These are phyloP conservation scores for Eremophila alpestris DNA, from an alignment of 2,797 vertebrate species.

Conservation along the genomic window DNA sequence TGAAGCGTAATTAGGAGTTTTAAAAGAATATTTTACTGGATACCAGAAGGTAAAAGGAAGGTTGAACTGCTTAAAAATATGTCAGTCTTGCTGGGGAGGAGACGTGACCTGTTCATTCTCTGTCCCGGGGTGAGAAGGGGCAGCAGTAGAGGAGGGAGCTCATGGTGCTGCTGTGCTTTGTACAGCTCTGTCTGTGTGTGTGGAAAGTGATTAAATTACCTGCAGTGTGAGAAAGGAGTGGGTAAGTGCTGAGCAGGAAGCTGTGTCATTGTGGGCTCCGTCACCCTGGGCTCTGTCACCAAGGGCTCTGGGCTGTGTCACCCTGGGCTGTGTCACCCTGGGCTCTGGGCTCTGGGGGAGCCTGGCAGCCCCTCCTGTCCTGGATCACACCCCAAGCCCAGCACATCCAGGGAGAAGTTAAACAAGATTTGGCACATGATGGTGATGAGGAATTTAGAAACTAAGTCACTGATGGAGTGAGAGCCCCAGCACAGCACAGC, in stretches of 20 bases:
- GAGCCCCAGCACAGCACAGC: not conserved
- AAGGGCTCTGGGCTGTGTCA: too few species aligned
- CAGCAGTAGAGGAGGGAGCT: not conserved
- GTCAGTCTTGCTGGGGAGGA: not conserved
- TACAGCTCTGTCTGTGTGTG: not conserved
- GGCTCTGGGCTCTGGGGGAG: not conserved
- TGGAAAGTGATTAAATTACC: not conserved
- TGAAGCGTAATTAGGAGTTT: not conserved
- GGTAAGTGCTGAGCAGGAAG: not conserved
- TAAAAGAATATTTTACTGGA: not conserved
- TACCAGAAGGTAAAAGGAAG: not conserved
- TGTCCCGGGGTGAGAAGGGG: not conserved
- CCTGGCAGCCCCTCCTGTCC: not conserved
- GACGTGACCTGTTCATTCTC: not conserved
- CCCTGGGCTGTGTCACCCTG: too few species aligned
- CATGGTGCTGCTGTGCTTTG: not conserved
- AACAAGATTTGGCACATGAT: fast-evolving
- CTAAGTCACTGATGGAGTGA: not conserved
- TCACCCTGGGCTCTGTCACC: too few species aligned
- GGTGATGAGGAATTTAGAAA: not conserved
- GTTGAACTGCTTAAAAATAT: not conserved
- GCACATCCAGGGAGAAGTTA: not conserved
- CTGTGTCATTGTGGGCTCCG: too few species aligned
- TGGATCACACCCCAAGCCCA: fast-evolving
- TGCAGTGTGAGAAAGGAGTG: fast-evolving